Evolutionary conservation across 2,797 vertebrate species (phyloP).

Genomic region (Lepus townsendii): DNA sequence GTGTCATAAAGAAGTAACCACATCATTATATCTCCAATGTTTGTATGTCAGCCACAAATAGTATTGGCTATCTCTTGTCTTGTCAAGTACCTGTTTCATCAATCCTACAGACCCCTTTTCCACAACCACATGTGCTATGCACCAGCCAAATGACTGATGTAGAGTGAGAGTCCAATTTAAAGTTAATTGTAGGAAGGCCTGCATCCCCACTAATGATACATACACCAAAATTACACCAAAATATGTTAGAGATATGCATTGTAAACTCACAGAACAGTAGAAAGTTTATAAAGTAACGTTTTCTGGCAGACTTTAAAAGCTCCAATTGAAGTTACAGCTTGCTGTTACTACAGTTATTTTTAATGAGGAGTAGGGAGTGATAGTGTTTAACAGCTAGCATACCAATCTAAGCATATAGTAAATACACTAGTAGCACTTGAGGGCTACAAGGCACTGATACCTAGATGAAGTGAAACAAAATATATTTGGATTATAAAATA

Average conservation of each 20-base stretch:
- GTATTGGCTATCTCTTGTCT: neutral
- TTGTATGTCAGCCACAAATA: slow-evolving; percentile 7
- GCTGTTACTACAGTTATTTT: slow-evolving; percentile 68
- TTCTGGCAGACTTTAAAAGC: slow-evolving; percentile 69
- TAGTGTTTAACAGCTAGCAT: slow-evolving; percentile 79
- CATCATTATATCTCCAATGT: neutral
- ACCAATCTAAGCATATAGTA: slow-evolving; percentile 67
- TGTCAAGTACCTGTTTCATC: neutral
- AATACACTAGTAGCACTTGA: slow-evolving; percentile 43
- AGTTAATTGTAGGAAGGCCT: neutral
- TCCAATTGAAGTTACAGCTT: slow-evolving; percentile 34
- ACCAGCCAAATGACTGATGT: neutral
- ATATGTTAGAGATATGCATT: neutral
- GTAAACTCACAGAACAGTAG: slow-evolving; percentile 41
- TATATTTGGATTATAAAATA: slow-evolving; percentile 51
- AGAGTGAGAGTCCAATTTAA: neutral
- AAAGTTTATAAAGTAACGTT: slow-evolving; percentile 54
- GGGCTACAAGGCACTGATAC: slow-evolving; percentile 65
- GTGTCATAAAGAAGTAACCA: neutral
- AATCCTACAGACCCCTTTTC: neutral
- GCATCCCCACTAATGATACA: neutral
- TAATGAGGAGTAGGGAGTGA: slow-evolving; percentile 51
- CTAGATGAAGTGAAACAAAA: slow-evolving; percentile 58
- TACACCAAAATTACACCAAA: neutral
- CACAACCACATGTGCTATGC: neutral